These are phyloP conservation scores for Pandemis cinnamomeana DNA, from an alignment of 2,888 invertebrate species.

Conservation along the genomic window DNA sequence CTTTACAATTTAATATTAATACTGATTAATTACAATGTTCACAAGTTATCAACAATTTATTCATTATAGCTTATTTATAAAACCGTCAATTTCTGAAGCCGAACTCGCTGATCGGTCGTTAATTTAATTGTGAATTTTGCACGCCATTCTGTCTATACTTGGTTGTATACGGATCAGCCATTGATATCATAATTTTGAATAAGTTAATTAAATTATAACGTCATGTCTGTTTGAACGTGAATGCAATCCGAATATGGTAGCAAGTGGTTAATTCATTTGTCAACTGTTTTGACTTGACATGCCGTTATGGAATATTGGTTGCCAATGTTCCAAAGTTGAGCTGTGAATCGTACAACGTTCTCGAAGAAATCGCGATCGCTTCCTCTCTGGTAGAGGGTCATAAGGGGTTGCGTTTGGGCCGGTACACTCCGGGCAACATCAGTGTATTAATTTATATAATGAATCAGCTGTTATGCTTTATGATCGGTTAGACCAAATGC, in stretches of 20 bases:
- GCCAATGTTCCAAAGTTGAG: too few relatives aligned
- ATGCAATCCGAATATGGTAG: background rate
- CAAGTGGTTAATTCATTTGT: background rate
- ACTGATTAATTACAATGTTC: constrained; percentile 27
- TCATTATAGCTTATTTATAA: constrained; percentile 63
- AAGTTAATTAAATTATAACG: constrained; percentile 15
- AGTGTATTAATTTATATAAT: too few relatives aligned
- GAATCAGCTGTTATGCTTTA: too few relatives aligned
- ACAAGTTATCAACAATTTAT: constrained; percentile 57
- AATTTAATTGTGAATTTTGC: constrained; percentile 28
- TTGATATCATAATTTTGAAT: constrained; percentile 30
- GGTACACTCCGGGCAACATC: too few relatives aligned
- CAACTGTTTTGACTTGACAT: background rate
- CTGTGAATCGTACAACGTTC: too few relatives aligned
- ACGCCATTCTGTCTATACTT: constrained; percentile 11
- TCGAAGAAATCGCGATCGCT: too few relatives aligned
- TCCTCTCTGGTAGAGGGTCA: too few relatives aligned
- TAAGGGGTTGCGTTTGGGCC: too few relatives aligned
- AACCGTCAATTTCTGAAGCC: constrained; percentile 55
- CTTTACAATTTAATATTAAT: background rate
- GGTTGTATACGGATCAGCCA: constrained; percentile 23
- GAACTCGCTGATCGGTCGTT: constrained; percentile 33
- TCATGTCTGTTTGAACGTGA: background rate
- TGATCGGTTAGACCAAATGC: too few relatives aligned
- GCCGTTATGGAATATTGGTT: background rate